Evolutionary conservation across 2,113 vertebrate species (phyloP).

Genomic region (Abramis brama): DNA sequence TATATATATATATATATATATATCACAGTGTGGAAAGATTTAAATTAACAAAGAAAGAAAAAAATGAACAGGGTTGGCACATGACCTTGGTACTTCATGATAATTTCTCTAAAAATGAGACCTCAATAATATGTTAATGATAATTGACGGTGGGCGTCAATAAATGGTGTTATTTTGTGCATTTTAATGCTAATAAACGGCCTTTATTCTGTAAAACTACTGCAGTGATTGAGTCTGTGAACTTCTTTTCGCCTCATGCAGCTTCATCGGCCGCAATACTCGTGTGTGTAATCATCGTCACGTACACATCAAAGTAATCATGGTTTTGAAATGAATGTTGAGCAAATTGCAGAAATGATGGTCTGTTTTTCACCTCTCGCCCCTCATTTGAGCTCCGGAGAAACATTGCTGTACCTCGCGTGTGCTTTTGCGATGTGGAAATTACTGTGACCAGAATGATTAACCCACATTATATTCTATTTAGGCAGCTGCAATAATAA

Average conservation of each 20-base stretch:
- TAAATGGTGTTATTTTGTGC: conserved; percentile 8
- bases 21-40: neutral
- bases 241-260: neutral
- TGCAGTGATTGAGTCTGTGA: conserved; percentile 8
- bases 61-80: neutral
- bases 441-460: conserved; percentile 59
- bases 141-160: conserved; percentile 10
- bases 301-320: conserved; percentile 42
- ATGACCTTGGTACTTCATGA: conserved; percentile 3
- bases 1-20: neutral
- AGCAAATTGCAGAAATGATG: conserved; percentile 51
- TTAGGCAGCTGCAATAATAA: conserved; percentile 57
- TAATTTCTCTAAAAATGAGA: conserved; percentile 19
- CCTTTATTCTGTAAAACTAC: conserved; percentile 6
- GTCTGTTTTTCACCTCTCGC: conserved; percentile 51
- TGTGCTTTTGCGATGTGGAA: conserved; percentile 41
- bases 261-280: conserved; percentile 19
- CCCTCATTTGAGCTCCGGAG: conserved; percentile 37
- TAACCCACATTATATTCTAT: conserved; percentile 62
- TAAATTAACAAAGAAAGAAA: neutral
- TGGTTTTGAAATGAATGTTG: conserved; percentile 40
- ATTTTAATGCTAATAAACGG: conserved; percentile 1
- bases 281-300: conserved; percentile 35
- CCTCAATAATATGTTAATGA: conserved; percentile 13
- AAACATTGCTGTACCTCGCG: neutral